Percentiles rank a stretch among this genome's conserved stretches.
These are phyloP conservation scores for Cyprinodon tularosa DNA, from an alignment of 2,113 vertebrate genomes.

Conservation along the genomic window DNA sequence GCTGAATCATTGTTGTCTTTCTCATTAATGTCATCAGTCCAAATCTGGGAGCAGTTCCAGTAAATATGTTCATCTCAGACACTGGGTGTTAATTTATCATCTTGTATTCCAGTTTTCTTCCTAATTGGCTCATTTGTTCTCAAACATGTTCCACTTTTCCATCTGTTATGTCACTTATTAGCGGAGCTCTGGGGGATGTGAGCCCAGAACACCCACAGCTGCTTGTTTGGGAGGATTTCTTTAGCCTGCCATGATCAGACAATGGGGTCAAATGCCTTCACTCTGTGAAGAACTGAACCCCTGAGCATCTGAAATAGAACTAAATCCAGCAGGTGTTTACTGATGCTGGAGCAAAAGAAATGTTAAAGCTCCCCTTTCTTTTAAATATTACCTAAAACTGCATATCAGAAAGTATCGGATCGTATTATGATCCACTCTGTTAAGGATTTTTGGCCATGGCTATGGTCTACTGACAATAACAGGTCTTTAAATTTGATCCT, in stretches of 20 bases:
- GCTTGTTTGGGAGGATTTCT: constrained; percentile 56
- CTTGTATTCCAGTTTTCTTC: background rate
- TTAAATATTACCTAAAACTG: background rate
- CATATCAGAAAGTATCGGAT: constrained; percentile 7
- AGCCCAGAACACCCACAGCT: constrained; percentile 53
- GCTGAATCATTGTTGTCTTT: background rate
- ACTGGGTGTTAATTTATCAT: constrained; percentile 4
- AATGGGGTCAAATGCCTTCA: constrained; percentile 46
- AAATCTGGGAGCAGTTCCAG: constrained; percentile 14
- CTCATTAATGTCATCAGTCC: constrained; percentile 1
- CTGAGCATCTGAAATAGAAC: constrained; percentile 50
- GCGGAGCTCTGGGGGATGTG: constrained; percentile 25
- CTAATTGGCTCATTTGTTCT: constrained; percentile 11
- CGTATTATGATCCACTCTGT: constrained; percentile 23
- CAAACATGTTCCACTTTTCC: constrained; percentile 18
- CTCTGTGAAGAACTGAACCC: constrained; percentile 40
- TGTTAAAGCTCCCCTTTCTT: constrained; percentile 25
- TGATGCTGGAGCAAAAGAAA: constrained; percentile 53
- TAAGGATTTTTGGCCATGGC: background rate
- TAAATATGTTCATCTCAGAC: background rate
- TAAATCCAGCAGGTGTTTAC: constrained; percentile 58
- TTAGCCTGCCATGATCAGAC: constrained; percentile 62
- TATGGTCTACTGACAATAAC: constrained; percentile 37
- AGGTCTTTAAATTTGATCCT: constrained; percentile 14
- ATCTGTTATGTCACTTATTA: constrained; percentile 53